Evolutionary conservation across 1,140 invertebrate species (phyloP), one percentile per base, ranked within the genome.

Genomic region (Ceratina japonica): DNA sequence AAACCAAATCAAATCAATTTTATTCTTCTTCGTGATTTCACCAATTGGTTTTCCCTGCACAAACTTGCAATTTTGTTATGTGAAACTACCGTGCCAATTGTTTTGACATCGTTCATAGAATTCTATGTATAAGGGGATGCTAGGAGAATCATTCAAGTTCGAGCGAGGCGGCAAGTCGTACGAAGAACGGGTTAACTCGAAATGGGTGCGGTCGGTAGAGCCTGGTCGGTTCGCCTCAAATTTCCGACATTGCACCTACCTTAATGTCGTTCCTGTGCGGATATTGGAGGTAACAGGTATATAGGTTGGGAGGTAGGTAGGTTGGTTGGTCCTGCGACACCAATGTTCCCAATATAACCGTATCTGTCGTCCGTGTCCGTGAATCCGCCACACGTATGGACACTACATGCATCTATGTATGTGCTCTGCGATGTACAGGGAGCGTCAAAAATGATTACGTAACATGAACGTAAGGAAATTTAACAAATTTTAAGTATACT

Each of bases 201-300:
- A 66, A 52, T 75, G 22, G 56, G 44, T 61, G 49, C 54, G 65
- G 78, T 75, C n/a, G 27, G 31, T 49, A 59, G 74, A 77, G 59
- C 65, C 66, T 70, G 58, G 63, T 71, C 51, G 74, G 79, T 77
- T 66, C 16, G 74, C 74, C 79, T 80, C 74, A 80, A 77, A 80
- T 80, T 80, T 80, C 74, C 78, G 78, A 75, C 71, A 72, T 68
- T 75, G 72, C 78, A 80, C 78, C 74, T 31, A 80, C 79, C 79
- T 70, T 76, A 80, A 80, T 80, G 58, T 75, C 65, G 59, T 76
- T 70, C 74, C 71, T 58, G 71, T 54, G 73, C 66, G 79, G 79
- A 80, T 80, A 80, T 77, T 77, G 79, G 65, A 80, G 59, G 65
- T 62, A 80, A 68, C 76, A 20, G 51, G 70, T 79, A 65, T 73